Evolutionary conservation across 1,140 invertebrate genomes (phyloP), one percentile per base, ranked within the genome.

Genomic region (Harlomillsia oculata): DNA sequence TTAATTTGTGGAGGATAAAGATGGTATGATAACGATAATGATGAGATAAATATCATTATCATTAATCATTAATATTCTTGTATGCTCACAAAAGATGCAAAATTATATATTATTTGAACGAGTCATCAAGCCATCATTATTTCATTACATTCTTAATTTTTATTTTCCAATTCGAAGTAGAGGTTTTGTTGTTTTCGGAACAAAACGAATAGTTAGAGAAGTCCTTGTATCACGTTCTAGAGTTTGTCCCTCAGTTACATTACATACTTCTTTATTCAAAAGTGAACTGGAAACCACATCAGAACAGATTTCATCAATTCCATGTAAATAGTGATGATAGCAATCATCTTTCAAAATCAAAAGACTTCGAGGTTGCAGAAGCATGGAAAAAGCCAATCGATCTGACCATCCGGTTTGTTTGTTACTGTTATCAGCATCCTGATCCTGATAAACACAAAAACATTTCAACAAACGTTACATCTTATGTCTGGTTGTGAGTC

Each of bases 191-290:
- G 86, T 85, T 76, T 90, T 93, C 52, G 89, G 89, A 8, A 96
- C 91, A 79, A 92, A 82, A 70, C 93, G 79, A 58, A 97, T 94
- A 34, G 94, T 98, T 29, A 97, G 72, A 5, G 93, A 97, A 59
- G 97, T 74, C 69, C 93, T 79, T 14, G 81, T 87, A 1, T 74
- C 71, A 48, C 92, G 77, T 46, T 74, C 65, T 26, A 92, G 62
- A 48, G 69, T 72, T 57, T 78, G 69, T 37, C 76, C 78, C 44
- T 77, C 70, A 18, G 66, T 21, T 9, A 43, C 21, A 34, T 18
- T 23, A 57, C 54, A 34, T 25, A 56, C 53, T 56, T 77, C 62
- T 57, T 86, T 72, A 73, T 95, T 96, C 32, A 84, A 76, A 5
- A 76, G 66, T 43, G 76, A 72, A 48, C 80, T 74, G 65, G 77